Percentiles rank a stretch among this genome's conserved stretches.
These are phyloP conservation scores for Rachycentron canadum DNA, from an alignment of 2,797 vertebrate genomes.

Conservation along the genomic window DNA sequence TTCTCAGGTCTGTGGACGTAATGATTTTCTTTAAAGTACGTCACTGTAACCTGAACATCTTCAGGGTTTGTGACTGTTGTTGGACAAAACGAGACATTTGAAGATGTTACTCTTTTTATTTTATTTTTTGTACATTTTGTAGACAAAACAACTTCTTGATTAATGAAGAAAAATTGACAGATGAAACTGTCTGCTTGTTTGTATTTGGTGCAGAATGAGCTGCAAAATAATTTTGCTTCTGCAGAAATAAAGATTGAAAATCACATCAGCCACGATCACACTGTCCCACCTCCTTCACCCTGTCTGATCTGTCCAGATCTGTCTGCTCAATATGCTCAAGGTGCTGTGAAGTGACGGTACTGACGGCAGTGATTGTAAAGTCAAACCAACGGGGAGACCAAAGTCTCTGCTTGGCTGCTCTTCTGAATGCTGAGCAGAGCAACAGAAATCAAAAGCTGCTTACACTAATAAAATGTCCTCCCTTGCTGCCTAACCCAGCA, in stretches of 20 bases:
- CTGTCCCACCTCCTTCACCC: conserved; percentile 6
- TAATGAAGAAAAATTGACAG: background rate
- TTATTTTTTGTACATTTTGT: no score
- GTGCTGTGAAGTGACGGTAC: background rate
- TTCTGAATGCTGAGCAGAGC: conserved; percentile 46
- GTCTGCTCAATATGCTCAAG: conserved; percentile 19
- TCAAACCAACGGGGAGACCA: background rate
- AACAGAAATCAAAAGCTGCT: conserved; percentile 66
- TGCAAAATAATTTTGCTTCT: background rate
- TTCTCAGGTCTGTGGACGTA: background rate
- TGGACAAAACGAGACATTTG: background rate
- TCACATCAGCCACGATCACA: background rate
- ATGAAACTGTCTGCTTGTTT: background rate
- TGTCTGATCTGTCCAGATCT: conserved; percentile 20
- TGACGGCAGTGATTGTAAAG: background rate
- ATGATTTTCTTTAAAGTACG: background rate
- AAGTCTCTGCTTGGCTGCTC: conserved; percentile 19
- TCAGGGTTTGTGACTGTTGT: background rate
- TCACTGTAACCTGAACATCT: background rate
- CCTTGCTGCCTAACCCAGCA: background rate
- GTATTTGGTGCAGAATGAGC: background rate
- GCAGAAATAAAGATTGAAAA: background rate
- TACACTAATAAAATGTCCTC: conserved; percentile 54
- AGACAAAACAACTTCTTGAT: background rate
- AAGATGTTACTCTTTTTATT: background rate